Conservation (phyloP, 2,888 invertebrate species). For the Bimastos eiseni region DNA sequence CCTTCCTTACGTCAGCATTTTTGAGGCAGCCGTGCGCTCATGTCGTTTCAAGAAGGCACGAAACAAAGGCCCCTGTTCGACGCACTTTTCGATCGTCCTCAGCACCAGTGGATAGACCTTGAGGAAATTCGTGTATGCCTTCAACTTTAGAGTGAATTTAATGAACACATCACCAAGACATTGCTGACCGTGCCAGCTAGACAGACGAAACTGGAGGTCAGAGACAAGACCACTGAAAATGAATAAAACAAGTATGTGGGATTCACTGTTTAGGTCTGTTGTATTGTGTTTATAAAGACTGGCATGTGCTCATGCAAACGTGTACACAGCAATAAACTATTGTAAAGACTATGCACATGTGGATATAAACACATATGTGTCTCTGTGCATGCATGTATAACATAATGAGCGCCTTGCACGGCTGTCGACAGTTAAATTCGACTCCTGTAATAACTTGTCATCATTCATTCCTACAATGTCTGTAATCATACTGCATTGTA, state of each 20-base stretch:
- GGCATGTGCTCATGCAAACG: too few relatives aligned
- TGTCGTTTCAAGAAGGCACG: conserved; percentile 56
- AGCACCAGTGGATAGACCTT: conserved; percentile 59
- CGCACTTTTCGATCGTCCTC: conserved; percentile 53
- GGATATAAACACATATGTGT: too few relatives aligned
- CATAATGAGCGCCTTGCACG: too few relatives aligned
- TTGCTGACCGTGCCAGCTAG: conserved; percentile 54
- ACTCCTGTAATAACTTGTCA: too few relatives aligned
- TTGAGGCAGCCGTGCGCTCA: conserved; percentile 53
- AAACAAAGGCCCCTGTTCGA: conserved; percentile 56
- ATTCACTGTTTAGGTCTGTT: not conserved
- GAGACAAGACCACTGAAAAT: conserved; percentile 50
- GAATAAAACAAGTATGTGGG: not conserved
- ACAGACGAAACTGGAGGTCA: conserved; percentile 53
- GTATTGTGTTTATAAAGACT: too few relatives aligned
- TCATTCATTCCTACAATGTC: too few relatives aligned
- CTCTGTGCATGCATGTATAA: too few relatives aligned
- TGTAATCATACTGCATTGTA: too few relatives aligned
- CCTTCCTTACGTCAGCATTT: conserved; percentile 55
- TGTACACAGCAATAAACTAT: too few relatives aligned
- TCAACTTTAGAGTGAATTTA: conserved; percentile 54
- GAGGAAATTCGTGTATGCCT: conserved; percentile 57
- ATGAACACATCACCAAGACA: conserved; percentile 60
- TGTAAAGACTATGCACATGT: too few relatives aligned
- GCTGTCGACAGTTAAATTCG: too few relatives aligned